These are phyloP conservation scores for Forbesichthys papilliferus DNA, from an alignment of 2,113 vertebrate genomes.

Conservation along the genomic window DNA sequence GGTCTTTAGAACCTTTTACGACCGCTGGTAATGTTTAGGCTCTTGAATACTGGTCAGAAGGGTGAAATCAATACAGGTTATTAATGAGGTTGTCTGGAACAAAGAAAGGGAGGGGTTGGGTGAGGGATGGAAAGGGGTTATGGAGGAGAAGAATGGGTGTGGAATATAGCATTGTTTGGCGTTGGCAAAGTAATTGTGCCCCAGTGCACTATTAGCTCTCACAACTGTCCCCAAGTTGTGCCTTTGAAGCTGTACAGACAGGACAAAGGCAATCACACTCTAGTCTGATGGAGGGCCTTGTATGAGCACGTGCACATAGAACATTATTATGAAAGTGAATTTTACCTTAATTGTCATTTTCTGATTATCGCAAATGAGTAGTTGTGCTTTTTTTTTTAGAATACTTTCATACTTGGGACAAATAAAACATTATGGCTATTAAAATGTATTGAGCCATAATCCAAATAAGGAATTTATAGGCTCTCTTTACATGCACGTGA, in stretches of 20 bases:
- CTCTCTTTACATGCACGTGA: slow-evolving; percentile 1
- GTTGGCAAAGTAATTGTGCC: too few species aligned
- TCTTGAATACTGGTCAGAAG: slow-evolving; percentile 43
- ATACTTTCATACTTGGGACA: background rate
- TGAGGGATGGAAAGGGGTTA: slow-evolving; percentile 17
- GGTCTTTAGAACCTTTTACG: slow-evolving; percentile 50
- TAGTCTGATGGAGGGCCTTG: too few species aligned
- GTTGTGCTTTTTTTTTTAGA: too few species aligned
- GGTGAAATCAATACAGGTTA: slow-evolving; percentile 68
- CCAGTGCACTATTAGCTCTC: too few species aligned
- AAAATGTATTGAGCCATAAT: background rate
- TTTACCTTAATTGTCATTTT: too few species aligned
- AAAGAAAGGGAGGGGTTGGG: slow-evolving; percentile 19
- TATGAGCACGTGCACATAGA: too few species aligned
- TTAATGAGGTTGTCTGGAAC: slow-evolving; percentile 69
- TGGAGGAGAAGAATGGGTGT: slow-evolving; percentile 3
- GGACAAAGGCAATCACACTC: background rate
- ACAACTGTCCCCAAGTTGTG: background rate
- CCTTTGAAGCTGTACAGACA: background rate
- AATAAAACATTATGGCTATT: background rate
- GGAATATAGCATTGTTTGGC: slow-evolving; percentile 22
- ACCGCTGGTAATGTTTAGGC: slow-evolving; percentile 53
- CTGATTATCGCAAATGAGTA: too few species aligned
- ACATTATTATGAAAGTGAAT: too few species aligned
- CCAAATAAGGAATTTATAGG: background rate